Conservation (phyloP, 2,888 invertebrate species). For the Mythimna impura region DNA sequence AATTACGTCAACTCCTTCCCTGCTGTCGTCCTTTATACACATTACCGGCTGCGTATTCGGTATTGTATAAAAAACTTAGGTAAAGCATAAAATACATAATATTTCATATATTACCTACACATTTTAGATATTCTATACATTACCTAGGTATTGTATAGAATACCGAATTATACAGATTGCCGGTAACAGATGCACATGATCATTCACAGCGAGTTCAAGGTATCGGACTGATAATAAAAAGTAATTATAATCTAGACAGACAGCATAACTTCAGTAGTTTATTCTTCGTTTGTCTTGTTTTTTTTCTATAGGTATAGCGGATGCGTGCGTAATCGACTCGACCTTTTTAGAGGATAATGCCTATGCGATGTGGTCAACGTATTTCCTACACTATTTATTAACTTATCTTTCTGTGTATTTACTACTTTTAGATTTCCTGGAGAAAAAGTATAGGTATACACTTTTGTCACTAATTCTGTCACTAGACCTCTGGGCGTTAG, state of each 20-base stretch:
- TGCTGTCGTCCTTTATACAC: too few relatives aligned
- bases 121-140: too few relatives aligned
- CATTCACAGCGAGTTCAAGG: constrained; percentile 33
- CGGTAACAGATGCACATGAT: constrained; percentile 17
- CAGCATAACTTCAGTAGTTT: constrained; percentile 4
- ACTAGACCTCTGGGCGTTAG: too few relatives aligned
- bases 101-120: too few relatives aligned
- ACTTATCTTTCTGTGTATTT: not conserved
- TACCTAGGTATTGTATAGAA: too few relatives aligned
- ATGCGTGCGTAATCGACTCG: not conserved
- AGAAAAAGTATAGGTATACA: not conserved
- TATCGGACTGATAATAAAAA: constrained; percentile 5
- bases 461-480: too few relatives aligned
- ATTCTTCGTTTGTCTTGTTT: constrained; percentile 8
- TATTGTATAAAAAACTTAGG: too few relatives aligned
- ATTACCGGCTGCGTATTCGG: too few relatives aligned
- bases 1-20: too few relatives aligned
- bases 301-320: not conserved
- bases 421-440: not conserved
- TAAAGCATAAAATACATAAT: too few relatives aligned
- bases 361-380: constrained; percentile 9
- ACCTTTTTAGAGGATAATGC: constrained; percentile 19
- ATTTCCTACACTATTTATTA: not conserved
- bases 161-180: too few relatives aligned
- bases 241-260: not conserved